Evolutionary conservation across 2,113 vertebrate species (phyloP), one percentile per base, ranked within the genome.

Genomic region (Solenodon paradoxus): DNA sequence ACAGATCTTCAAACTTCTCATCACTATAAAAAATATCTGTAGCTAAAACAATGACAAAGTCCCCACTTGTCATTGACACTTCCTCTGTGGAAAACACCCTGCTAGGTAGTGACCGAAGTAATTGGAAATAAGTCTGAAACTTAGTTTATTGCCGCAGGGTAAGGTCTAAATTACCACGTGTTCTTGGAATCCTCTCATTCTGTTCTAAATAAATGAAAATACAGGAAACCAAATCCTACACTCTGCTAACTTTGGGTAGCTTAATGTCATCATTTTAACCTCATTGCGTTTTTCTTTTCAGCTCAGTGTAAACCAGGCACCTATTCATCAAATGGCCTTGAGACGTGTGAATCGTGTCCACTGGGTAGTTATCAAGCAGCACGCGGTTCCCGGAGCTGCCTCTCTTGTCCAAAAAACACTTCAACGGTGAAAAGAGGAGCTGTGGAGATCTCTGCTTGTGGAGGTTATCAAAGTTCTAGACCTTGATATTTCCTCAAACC

Each of bases 271-370:
- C 0, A 0, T 84, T 66, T 78, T 95, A 77, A 78, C 85, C 94
- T 22, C 92, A 16, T 57, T 69, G n/a, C 69, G 3, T 94, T 97
- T 97, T 96, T 40, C 75, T n/a, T 96, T 98, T 68, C 83, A 99
- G 99, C 98, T 96, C 99, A 99, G 96, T 99, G 99, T 97, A 99
- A 99, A 92, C 99, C 99, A 30, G 99, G 99, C 68, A 99, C 98
- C 0, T 99, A 99, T n/a, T 99, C 99, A 28, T 32, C 98, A 87
- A 99, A 99, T 16, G 99, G 99, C 13, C 98, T 99, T 97, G 99
- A 99, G 98, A 99, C 99, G 2, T 99, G 99, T 30, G 99, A 99
- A 98, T 99, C 99, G 0, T 99, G 99, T 97, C 99, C 99, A 0
- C 95, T 99, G 97, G 99, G 99, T 71, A 99, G 99, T 75, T 99